These are phyloP conservation scores for Dipodomys stephensi DNA, from an alignment of 2,113 vertebrate genomes.

Conservation along the genomic window DNA sequence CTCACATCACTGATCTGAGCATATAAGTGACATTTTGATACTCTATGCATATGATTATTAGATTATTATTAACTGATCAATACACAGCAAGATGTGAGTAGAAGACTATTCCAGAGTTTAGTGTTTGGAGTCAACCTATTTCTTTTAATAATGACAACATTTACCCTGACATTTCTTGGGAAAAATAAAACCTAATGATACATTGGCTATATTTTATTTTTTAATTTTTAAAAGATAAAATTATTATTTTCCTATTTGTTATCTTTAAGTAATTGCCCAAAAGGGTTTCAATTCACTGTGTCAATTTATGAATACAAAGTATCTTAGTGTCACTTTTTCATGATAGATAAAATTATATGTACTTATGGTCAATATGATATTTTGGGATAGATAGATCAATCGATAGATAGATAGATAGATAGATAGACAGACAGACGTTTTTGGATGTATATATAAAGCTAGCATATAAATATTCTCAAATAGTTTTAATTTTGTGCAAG, in stretches of 20 bases:
- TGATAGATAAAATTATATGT: not conserved
- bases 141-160: not conserved
- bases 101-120: not conserved
- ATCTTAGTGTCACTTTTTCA: not conserved
- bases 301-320: no score
- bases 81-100: not conserved
- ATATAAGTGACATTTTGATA: not conserved
- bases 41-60: not conserved
- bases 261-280: no score
- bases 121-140: constrained; percentile 12
- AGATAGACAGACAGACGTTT: not conserved
- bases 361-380: not conserved
- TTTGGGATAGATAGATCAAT: not conserved
- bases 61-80: not conserved
- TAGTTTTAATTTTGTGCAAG: not conserved
- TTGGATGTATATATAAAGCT: not conserved
- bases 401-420: no score
- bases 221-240: not conserved
- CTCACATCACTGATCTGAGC: not conserved
- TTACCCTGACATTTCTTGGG: not conserved
- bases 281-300: no score
- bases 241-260: no score
- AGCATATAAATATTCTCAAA: not conserved
- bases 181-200: constrained; percentile 32
- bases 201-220: not conserved